Evolutionary conservation across 2,797 vertebrate genomes (phyloP).

Genomic region (Typhlichthys subterraneus): DNA sequence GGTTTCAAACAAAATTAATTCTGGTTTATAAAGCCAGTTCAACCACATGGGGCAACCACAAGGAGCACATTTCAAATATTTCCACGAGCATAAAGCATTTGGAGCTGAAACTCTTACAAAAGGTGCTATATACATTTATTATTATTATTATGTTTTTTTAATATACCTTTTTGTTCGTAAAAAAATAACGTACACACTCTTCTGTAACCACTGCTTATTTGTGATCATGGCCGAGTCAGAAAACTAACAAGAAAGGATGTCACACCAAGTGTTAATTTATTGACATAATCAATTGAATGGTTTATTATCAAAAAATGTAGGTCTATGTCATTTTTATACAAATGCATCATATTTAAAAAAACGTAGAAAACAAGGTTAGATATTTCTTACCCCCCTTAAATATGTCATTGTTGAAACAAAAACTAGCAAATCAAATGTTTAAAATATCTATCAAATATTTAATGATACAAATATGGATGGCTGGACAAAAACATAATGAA

Average conservation of each 20-base stretch:
- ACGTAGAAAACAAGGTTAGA: constrained; percentile 69
- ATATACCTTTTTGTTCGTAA: too few relatives aligned
- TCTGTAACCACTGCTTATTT: too few relatives aligned
- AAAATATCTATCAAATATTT: constrained; percentile 46
- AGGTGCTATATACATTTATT: too few relatives aligned
- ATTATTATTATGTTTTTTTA: too few relatives aligned
- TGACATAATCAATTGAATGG: constrained; percentile 73
- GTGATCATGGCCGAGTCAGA: too few relatives aligned
- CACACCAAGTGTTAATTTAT: constrained; percentile 73
- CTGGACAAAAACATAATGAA: constrained; percentile 24
- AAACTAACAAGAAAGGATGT: neutral
- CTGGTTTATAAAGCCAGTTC: too few relatives aligned
- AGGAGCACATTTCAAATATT: too few relatives aligned
- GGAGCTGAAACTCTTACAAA: too few relatives aligned
- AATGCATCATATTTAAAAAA: constrained; percentile 77
- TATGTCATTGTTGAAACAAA: constrained; percentile 60
- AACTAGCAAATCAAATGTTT: constrained; percentile 56
- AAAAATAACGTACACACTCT: too few relatives aligned
- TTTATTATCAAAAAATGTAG: constrained; percentile 80
- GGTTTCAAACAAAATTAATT: too few relatives aligned
- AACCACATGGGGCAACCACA: too few relatives aligned
- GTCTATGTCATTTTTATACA: constrained; percentile 77
- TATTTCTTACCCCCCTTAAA: constrained; percentile 34
- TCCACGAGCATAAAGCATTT: too few relatives aligned
- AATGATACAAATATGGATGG: constrained; percentile 38